Conservation (phyloP, 2,113 vertebrate genomes). For the Tetrao urogallus region DNA sequence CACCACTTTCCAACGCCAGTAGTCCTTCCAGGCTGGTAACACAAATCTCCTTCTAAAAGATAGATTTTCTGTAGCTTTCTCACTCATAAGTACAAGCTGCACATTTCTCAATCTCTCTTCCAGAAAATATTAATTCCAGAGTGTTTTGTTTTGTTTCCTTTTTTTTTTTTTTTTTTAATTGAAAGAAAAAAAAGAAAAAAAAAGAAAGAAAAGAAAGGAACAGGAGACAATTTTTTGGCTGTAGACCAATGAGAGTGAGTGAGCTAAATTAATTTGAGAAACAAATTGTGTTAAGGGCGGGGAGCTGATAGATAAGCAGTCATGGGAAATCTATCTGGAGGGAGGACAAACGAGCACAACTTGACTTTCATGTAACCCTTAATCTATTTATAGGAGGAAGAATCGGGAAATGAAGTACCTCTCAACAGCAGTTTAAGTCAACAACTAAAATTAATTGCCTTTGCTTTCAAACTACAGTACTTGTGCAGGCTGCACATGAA, state of each 20-base stretch:
- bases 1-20: background rate
- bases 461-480: constrained; percentile 70
- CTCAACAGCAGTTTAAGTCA: constrained; percentile 82
- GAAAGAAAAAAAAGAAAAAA: too few species aligned
- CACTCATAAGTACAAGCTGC: background rate
- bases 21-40: background rate
- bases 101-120: background rate
- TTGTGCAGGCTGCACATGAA: constrained; percentile 55
- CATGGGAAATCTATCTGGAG: constrained; percentile 67
- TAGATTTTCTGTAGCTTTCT: background rate
- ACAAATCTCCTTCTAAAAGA: background rate
- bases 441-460: constrained; percentile 86
- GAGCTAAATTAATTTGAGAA: constrained; percentile 73
- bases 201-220: background rate
- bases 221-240: constrained; percentile 23
- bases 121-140: constrained; percentile 25
- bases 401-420: constrained; percentile 79
- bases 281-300: constrained; percentile 51
- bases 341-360: constrained; percentile 70
- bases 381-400: constrained; percentile 76
- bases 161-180: background rate
- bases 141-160: background rate
- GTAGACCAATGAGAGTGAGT: constrained; percentile 2
- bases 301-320: constrained; percentile 68
- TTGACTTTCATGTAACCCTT: constrained; percentile 79